Conservation (phyloP, 2,888 invertebrate species). For the Stegana nigrithorax region DNA sequence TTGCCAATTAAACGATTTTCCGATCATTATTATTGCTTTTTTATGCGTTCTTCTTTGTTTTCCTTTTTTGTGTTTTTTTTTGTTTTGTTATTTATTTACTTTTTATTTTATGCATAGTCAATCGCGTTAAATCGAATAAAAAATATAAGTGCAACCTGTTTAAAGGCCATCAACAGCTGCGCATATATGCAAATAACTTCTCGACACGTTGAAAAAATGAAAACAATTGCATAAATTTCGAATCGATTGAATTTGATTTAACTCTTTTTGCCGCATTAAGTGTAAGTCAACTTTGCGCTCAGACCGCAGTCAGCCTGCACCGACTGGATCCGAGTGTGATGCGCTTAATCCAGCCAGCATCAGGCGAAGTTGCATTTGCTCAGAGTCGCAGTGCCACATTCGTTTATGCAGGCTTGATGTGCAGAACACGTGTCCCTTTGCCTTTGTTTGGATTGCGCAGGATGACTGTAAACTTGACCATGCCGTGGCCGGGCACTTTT, state of each 20-base stretch:
- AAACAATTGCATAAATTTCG: not conserved
- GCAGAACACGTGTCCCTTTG: too few species aligned
- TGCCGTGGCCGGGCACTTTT: not conserved
- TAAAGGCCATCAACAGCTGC: not conserved
- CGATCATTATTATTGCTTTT: too few species aligned
- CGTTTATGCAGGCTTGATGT: not conserved
- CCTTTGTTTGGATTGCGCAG: too few species aligned
- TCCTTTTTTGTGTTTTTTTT: too few species aligned
- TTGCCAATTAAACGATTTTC: too few species aligned
- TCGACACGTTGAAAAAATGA: not conserved
- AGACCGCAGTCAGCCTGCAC: not conserved
- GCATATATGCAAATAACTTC: not conserved
- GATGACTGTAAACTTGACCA: not conserved
- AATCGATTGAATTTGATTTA: not conserved
- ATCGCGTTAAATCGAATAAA: too few species aligned
- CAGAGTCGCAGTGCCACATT: too few species aligned
- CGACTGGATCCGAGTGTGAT: not conserved
- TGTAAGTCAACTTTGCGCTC: not conserved
- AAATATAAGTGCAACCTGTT: too few species aligned
- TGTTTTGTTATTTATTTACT: too few species aligned
- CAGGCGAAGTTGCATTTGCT: not conserved
- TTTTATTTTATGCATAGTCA: too few species aligned
- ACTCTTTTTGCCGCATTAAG: not conserved
- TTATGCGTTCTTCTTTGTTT: too few species aligned
- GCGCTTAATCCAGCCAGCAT: not conserved